Evolutionary conservation across 2,888 invertebrate species (phyloP).

Genomic region (Campoplex nolae): DNA sequence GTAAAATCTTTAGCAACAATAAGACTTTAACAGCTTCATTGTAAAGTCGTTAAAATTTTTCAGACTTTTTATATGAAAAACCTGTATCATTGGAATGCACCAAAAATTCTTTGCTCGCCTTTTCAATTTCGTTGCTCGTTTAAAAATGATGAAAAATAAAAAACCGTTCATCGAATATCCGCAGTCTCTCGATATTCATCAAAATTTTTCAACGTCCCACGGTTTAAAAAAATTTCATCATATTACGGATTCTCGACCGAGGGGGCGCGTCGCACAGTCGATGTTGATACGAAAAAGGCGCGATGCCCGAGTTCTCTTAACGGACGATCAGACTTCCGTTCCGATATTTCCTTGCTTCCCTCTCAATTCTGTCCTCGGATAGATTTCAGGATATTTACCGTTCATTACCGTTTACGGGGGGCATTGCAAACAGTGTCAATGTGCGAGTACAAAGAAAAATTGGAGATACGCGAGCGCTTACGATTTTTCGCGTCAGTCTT

Average conservation of each 20-base stretch:
- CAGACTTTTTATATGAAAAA: neutral
- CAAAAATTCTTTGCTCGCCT: neutral
- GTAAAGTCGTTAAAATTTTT: neutral
- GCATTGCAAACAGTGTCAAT: neutral
- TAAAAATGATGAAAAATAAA: neutral
- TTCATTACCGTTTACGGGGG: neutral
- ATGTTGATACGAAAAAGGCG: too few species aligned
- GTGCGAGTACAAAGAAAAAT: neutral
- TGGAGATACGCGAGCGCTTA: neutral
- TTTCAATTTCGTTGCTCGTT: neutral
- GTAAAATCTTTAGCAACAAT: neutral
- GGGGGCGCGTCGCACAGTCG: neutral
- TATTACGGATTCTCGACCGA: neutral
- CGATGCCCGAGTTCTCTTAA: too few species aligned
- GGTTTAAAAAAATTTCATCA: neutral
- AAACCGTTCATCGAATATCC: neutral
- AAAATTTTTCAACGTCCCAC: neutral
- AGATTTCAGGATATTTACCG: neutral
- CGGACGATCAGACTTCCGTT: neutral
- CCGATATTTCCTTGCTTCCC: neutral
- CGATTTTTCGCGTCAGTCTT: neutral
- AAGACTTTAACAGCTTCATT: neutral
- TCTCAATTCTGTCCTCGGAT: neutral
- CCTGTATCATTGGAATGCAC: neutral
- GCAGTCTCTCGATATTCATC: neutral